Conservation (phyloP, 2,888 invertebrate species). For the Odontocerum albicorne region DNA sequence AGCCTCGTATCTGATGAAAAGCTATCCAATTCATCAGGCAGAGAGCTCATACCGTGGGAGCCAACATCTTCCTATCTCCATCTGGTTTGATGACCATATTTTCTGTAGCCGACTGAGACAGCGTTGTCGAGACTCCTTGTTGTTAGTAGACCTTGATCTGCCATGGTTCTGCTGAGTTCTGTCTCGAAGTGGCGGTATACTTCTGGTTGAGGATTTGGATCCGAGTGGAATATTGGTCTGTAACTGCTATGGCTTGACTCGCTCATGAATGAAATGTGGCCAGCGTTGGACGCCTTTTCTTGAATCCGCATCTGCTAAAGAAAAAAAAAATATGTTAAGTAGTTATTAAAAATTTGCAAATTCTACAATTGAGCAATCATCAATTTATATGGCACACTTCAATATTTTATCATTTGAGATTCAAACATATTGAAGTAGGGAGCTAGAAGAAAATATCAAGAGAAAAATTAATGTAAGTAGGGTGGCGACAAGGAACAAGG, state of each 20-base stretch:
- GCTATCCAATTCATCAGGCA: conserved; percentile 20
- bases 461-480: too few species aligned
- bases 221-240: conserved; percentile 40
- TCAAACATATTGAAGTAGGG: too few species aligned
- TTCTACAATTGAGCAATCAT: neutral
- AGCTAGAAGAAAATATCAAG: too few species aligned
- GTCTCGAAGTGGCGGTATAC: conserved; percentile 19
- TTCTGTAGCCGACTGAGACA: conserved; percentile 24
- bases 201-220: conserved; percentile 39
- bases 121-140: conserved; percentile 29
- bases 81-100: conserved; percentile 16
- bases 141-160: conserved; percentile 21
- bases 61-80: conserved; percentile 28
- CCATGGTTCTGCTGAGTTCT: conserved; percentile 17
- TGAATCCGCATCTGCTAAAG: conserved; percentile 27
- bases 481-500: too few species aligned
- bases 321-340: neutral
- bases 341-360: too few species aligned
- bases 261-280: conserved; percentile 34
- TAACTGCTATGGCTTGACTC: neutral
- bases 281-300: conserved; percentile 38
- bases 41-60: conserved; percentile 16
- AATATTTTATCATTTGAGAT: neutral
- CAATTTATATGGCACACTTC: neutral
- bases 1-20: conserved; percentile 22